Base-by-base conservation (phyloP, 1,140 invertebrate genomes). In the Sitobion miscanthi region DNA sequence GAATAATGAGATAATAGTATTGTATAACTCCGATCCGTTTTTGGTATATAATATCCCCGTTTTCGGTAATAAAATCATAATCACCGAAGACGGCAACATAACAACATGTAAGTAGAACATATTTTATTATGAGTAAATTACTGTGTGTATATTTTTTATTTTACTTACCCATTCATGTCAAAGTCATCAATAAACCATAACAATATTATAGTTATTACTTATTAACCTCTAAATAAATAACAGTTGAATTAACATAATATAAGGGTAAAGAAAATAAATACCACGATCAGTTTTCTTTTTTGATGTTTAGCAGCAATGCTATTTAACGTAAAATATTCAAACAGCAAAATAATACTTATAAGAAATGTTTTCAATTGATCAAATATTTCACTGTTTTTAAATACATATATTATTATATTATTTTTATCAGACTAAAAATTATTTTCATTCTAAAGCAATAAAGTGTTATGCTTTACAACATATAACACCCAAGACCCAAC, bases 61-160 rank as follows among this genome's bases (percentile, higher is more conserved):
- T 91, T 91, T 47, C 6, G 30, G 30, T 35, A 69, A n/a, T 17
- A 21, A n/a, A 35, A 49, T 52, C 38, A 91, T 6, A 47, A 45
- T 35, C 25, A 30, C 21, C 4, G 62, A 69, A 82, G 69, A 91
- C 25, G 47, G 42, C 25, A 35, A 49, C 35, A 77, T 25, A n/a
- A 82, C 62, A 91, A 35, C 90, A 91, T 91, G 90, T 91, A 82
- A 91, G 90, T 91, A 91, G 17, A 91, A 82, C 11, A 90, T 62
- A 30, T 62, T 62, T 38, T 90, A 42, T 30, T 62, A 42, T 17
- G n/a, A 77, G 30, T 77, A 77, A 77, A n/a, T 77, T 77, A n/a
- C n/a, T 77, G 14, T 17, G 9, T 14, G 9, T 30, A 62, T 69
- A 17, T 77, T n/a, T 17, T 77, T 69, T 77, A 14, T 77, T n/a